Percentiles rank a stretch among this genome's conserved stretches.
Evolutionary conservation across 2,888 invertebrate species (phyloP).

Genomic region (Chironomus tentans): DNA sequence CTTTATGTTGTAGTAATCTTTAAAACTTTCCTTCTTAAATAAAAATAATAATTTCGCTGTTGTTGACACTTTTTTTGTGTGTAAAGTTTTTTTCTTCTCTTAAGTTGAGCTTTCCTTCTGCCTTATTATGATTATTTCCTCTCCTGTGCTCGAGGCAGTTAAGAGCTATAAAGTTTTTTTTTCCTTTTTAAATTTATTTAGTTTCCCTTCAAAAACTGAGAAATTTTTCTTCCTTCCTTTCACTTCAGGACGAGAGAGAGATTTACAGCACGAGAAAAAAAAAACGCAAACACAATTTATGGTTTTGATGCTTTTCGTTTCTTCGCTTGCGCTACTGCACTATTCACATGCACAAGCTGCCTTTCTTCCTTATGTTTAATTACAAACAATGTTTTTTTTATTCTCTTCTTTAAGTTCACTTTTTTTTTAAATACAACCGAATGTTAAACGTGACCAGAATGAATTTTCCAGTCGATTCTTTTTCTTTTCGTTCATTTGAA

Average conservation of each 20-base stretch:
- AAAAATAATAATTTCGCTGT: neutral
- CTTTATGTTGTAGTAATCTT: neutral
- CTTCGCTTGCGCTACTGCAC: no score
- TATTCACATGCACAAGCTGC: no score
- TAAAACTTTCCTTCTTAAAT: neutral
- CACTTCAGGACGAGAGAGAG: no score
- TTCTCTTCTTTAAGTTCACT: neutral
- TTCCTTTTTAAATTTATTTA: no score
- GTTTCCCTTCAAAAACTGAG: no score
- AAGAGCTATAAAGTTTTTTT: no score
- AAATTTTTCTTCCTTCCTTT: neutral
- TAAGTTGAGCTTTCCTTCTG: no score
- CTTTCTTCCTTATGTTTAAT: neutral
- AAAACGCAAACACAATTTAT: constrained; percentile 11
- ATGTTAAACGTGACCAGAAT: constrained; percentile 14
- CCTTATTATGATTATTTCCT: no score
- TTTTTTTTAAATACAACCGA: constrained; percentile 11
- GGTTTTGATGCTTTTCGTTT: constrained; percentile 7
- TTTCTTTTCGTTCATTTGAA: no score
- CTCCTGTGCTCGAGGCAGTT: no score
- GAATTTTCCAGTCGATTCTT: neutral
- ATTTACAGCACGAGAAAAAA: neutral
- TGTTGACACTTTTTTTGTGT: neutral
- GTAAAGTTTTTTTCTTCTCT: neutral
- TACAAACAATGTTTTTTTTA: no score